Percentiles rank a stretch among this genome's conserved stretches.
phyloP scores from a whole-genome alignment of 2,888 invertebrate species.

The Acrobeloides nanus region DNA sequence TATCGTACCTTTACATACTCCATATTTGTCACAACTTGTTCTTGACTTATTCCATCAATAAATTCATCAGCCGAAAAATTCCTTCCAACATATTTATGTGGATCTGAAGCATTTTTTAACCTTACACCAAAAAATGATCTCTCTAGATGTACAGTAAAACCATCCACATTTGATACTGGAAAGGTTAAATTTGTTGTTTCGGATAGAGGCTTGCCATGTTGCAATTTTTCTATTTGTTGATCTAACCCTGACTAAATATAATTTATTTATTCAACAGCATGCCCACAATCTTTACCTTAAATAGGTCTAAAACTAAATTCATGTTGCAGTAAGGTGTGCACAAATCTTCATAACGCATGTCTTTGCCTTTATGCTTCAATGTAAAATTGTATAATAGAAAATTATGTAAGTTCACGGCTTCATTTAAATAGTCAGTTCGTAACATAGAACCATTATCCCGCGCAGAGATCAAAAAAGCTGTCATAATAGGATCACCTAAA shows the following conservation, averaged over 20 bases:
- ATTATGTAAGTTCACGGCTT: slow-evolving; percentile 31
- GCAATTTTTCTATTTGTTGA: neutral
- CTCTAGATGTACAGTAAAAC: slow-evolving; percentile 37
- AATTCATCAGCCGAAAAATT: slow-evolving; percentile 11
- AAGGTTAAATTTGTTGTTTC: slow-evolving; percentile 5
- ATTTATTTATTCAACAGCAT: neutral
- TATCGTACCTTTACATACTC: slow-evolving; percentile 34
- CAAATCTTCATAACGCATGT: slow-evolving; percentile 31
- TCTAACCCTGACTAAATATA: neutral
- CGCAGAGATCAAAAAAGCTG: slow-evolving; percentile 42
- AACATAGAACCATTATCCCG: slow-evolving; percentile 49
- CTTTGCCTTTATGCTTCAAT: slow-evolving; percentile 17
- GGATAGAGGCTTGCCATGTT: slow-evolving; percentile 1
- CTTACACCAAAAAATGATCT: slow-evolving; percentile 39
- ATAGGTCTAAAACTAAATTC: slow-evolving; percentile 43
- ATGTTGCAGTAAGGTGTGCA: slow-evolving; percentile 49
- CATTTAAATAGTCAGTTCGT: slow-evolving; percentile 36
- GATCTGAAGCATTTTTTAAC: slow-evolving; percentile 12
- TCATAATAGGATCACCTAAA: slow-evolving; percentile 50
- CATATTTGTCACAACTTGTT: slow-evolving; percentile 42
- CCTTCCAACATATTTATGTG: slow-evolving; percentile 12
- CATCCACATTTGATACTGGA: slow-evolving; percentile 1
- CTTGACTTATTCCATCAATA: slow-evolving; percentile 9
- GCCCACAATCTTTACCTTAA: slow-evolving; percentile 27
- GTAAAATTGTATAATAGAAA: slow-evolving; percentile 34